Evolutionary conservation across 2,888 invertebrate genomes (phyloP).

Genomic region (Megalurothrips usitatus): DNA sequence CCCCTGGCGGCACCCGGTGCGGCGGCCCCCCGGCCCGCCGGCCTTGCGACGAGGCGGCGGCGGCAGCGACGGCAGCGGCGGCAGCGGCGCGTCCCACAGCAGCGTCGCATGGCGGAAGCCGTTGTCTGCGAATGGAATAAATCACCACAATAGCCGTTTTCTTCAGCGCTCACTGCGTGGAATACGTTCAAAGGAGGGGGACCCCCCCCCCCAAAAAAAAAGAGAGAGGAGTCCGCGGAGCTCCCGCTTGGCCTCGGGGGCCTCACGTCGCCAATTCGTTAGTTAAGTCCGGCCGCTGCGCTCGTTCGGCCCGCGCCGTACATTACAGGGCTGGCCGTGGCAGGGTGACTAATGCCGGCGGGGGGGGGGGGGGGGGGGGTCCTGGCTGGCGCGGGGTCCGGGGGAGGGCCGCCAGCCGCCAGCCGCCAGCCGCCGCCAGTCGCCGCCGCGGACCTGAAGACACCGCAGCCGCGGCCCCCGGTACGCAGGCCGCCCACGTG

Average conservation of each 20-base stretch:
- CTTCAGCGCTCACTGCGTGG: neutral
- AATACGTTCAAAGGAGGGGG: neutral
- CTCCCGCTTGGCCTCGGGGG: too few relatives aligned
- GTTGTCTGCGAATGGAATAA: neutral
- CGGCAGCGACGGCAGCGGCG: neutral
- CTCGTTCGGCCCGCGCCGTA: neutral
- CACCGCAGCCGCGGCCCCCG: too few relatives aligned
- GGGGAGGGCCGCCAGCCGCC: too few relatives aligned
- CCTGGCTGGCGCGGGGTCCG: too few relatives aligned
- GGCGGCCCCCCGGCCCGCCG: too few relatives aligned
- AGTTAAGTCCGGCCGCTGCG: neutral
- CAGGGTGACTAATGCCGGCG: conserved; percentile 12
- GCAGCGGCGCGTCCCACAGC: neutral
- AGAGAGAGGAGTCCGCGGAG: too few relatives aligned
- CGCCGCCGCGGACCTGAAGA: neutral
- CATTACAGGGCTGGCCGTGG: neutral
- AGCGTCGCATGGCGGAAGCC: neutral
- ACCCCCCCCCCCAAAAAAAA: neutral
- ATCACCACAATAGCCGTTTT: too few relatives aligned
- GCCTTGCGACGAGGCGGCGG: too few relatives aligned
- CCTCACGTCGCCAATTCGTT: conserved; percentile 1
- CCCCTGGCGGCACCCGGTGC: neutral
- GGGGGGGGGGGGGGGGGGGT: too few relatives aligned
- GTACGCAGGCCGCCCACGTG: too few relatives aligned
- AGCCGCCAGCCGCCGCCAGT: neutral